These are phyloP conservation scores for Caenorhabditis tropicalis DNA, from an alignment of 1,140 invertebrate genomes.

Conservation along the genomic window DNA sequence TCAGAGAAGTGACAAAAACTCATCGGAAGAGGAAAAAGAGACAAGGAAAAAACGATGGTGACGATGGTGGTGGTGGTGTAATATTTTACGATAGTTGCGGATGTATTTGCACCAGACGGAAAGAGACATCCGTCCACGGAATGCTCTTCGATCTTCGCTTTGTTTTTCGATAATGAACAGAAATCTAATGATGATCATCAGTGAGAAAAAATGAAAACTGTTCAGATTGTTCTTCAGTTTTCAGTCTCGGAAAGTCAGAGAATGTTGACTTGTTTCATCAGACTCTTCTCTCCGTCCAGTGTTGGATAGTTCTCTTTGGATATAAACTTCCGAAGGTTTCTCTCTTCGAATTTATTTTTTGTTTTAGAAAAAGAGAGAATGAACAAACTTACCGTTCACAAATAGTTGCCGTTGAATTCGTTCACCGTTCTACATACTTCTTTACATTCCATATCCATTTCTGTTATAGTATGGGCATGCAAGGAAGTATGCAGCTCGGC, in stretches of 20 bases:
- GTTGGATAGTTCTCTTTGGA: too few relatives aligned
- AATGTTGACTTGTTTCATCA: too few relatives aligned
- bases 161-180: too few relatives aligned
- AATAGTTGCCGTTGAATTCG: neutral
- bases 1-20: neutral
- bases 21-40: neutral
- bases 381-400: neutral
- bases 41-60: neutral
- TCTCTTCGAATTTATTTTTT: too few relatives aligned
- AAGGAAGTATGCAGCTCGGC: conserved; percentile 34
- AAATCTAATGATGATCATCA: too few relatives aligned
- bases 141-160: neutral
- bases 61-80: neutral
- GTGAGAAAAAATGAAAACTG: too few relatives aligned
- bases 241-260: too few relatives aligned
- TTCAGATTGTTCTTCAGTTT: too few relatives aligned
- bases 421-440: conserved; percentile 22
- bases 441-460: conserved; percentile 43
- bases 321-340: too few relatives aligned
- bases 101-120: neutral
- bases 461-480: conserved; percentile 24
- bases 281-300: too few relatives aligned
- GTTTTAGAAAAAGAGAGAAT: neutral
- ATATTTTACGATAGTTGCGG: conserved; percentile 12
- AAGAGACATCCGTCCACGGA: neutral